Evolutionary conservation across 2,888 invertebrate genomes (phyloP).

Genomic region (Drosophila antonietae): DNA sequence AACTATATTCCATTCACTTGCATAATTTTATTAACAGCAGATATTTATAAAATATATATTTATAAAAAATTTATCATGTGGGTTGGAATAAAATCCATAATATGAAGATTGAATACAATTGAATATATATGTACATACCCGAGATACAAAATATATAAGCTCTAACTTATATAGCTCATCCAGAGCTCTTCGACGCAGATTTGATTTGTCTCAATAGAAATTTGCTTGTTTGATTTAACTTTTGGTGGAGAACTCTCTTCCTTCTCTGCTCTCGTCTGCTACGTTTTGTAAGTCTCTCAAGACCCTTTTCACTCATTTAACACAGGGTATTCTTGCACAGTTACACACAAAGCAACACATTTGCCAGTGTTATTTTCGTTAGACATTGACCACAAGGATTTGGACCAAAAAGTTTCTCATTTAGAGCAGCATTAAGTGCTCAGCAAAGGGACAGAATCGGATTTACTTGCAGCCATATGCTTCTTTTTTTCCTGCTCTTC

Average conservation of each 20-base stretch:
- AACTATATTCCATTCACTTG: no score
- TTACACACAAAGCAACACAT: no score
- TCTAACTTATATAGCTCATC: not conserved
- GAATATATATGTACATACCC: not conserved
- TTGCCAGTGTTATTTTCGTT: slow-evolving; percentile 40
- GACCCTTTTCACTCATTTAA: no score
- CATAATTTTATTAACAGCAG: no score
- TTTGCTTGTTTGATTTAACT: no score
- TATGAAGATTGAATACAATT: no score
- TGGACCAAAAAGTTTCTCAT: slow-evolving; percentile 62
- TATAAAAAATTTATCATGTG: no score
- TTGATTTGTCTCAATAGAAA: no score
- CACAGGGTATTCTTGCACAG: slow-evolving; percentile 21
- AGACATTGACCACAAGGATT: slow-evolving; percentile 55
- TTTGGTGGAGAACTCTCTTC: no score
- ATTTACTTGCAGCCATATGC: slow-evolving; percentile 12
- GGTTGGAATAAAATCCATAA: no score
- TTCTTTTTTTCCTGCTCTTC: not conserved
- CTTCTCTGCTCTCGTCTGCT: no score
- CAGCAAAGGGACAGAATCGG: slow-evolving; percentile 63
- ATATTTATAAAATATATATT: no score
- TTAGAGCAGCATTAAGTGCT: slow-evolving; percentile 74
- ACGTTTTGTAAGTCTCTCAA: not conserved
- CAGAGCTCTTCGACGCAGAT: not conserved
- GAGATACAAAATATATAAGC: not conserved